Base-by-base conservation (phyloP, 1,140 invertebrate species). In the Ditylenchus dipsaci region DNA sequence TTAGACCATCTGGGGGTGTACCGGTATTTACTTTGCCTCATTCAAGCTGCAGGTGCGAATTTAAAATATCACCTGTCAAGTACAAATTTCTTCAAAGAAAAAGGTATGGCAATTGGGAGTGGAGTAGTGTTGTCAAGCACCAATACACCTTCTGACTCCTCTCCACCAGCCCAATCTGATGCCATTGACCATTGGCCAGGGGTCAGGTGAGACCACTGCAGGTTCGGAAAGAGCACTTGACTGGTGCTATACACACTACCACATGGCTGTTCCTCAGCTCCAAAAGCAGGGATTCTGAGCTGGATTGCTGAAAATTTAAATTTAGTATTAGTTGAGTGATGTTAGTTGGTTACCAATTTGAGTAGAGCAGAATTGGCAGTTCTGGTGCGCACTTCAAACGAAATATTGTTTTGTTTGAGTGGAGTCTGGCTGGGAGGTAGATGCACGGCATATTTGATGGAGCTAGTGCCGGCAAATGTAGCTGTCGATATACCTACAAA, bases 311-410 rank as follows among this genome's bases (percentile, higher is more conserved):
- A 65, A 63, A 13, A 49, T n/a, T 58, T 73, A 65, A n/a, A 65
- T n/a, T 65, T 17, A 65, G 15, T 63, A 63, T 29, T 53, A 63
- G 11, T 53, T 57, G 57, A 65, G 29, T 60, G 58, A 29, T 53
- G 11, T 13, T n/a, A 45, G 43, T 11, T 75, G 33, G 53, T 63
- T 5, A 76, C 72, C 53, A 81, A 45, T 27, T 76, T 71, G 19
- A 84, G 61, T 17, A 84, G 69, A 43, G 75, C 71, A n/a, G 74
- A 78, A 63, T 72, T 73, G 11, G 45, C 42, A 1, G 73, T 69
- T 1, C 81, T 68, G 9, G 82, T 82, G 27, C 79, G 69, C 7
- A 84, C 26, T 5, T 72, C 60, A 33, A 82, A 77, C 3, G 72
- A 71, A 9, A 84, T 65, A 26, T 63, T 74, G 26, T 56, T 43